Evolutionary conservation across 2,113 vertebrate species (phyloP).

Genomic region (Serinus canaria): DNA sequence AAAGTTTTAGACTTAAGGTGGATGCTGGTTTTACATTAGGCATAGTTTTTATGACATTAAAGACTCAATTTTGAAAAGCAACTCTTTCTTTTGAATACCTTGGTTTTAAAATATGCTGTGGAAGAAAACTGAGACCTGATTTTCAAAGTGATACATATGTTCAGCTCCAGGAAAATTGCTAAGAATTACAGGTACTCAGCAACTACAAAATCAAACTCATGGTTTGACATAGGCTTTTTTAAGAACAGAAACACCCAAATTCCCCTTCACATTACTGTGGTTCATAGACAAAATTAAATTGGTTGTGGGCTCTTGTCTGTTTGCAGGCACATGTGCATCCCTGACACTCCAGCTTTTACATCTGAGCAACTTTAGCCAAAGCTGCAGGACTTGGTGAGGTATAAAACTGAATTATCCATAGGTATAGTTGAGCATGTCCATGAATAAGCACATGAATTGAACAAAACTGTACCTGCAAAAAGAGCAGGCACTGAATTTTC

Average conservation of each 20-base stretch:
- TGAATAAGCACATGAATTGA: conserved; percentile 1
- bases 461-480: conserved; percentile 4
- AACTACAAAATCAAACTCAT: not conserved
- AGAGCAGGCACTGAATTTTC: not conserved
- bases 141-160: not conserved
- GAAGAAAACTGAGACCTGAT: not conserved
- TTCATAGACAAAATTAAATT: not conserved
- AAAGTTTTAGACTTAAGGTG: not conserved
- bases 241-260: not conserved
- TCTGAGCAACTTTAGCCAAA: not conserved
- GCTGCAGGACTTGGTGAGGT: not conserved
- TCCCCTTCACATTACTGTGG: not conserved
- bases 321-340: not conserved
- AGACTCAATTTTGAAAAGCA: not conserved
- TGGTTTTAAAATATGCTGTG: not conserved
- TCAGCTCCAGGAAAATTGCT: not conserved
- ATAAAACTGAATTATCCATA: not conserved
- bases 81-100: not conserved
- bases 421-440: not conserved
- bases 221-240: not conserved
- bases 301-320: not conserved
- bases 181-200: not conserved
- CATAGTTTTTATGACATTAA: not conserved
- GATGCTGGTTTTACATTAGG: not conserved
- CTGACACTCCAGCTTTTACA: not conserved